Percentiles rank a stretch among this genome's conserved stretches.
Conservation (phyloP, 2,888 invertebrate genomes). For the Volucella inanis region DNA sequence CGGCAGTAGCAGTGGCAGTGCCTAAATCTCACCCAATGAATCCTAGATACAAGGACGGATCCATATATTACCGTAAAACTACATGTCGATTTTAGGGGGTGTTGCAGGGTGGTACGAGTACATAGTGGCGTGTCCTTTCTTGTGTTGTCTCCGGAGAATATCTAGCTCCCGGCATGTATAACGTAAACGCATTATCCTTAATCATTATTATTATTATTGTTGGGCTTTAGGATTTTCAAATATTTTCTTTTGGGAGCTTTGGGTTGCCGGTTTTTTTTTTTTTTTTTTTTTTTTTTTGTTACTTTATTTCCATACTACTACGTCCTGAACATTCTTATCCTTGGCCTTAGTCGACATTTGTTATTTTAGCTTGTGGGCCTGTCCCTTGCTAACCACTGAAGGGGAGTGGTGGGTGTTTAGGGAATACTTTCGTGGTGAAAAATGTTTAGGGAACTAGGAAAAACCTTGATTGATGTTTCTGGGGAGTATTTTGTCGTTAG, state of each 20-base stretch:
- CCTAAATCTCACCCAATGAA: slow-evolving; percentile 50
- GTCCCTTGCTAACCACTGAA: slow-evolving; percentile 37
- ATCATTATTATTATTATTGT: slow-evolving; percentile 72
- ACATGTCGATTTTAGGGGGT: too few species aligned
- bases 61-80: slow-evolving; percentile 4
- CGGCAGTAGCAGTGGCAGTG: slow-evolving; percentile 3
- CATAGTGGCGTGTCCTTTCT: slow-evolving; percentile 35
- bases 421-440: slow-evolving; percentile 53
- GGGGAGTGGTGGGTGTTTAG: background rate
- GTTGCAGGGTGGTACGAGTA: background rate
- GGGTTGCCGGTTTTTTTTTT: background rate
- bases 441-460: slow-evolving; percentile 56
- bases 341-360: slow-evolving; percentile 44
- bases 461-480: slow-evolving; percentile 71
- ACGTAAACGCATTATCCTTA: slow-evolving; percentile 69
- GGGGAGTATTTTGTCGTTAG: slow-evolving; percentile 68
- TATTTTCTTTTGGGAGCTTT: slow-evolving; percentile 51
- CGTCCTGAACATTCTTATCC: slow-evolving; percentile 24
- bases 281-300: slow-evolving; percentile 18
- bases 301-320: background rate
- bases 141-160: slow-evolving; percentile 55
- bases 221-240: slow-evolving; percentile 61
- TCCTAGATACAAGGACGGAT: slow-evolving; percentile 29
- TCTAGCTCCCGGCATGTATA: slow-evolving; percentile 54
- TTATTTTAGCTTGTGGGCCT: slow-evolving; percentile 52